A percentile compares a stretch with the other conserved stretches of the same genome.
These are phyloP conservation scores for Drosophila mimetica DNA, from an alignment of 2,888 invertebrate genomes.

Conservation along the genomic window DNA sequence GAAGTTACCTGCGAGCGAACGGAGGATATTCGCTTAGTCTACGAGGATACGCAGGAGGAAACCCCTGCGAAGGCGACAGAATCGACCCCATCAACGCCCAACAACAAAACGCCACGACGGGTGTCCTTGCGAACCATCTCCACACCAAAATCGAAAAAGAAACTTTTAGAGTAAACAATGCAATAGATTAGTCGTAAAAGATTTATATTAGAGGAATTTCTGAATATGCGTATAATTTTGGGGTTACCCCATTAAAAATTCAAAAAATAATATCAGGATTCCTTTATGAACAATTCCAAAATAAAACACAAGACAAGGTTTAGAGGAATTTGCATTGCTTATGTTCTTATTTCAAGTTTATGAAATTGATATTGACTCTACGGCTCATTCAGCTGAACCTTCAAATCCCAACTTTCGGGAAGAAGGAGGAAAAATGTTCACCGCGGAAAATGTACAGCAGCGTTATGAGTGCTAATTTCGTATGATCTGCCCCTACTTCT, in stretches of 20 bases:
- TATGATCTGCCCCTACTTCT: not conserved
- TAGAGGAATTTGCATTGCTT: conserved; percentile 1
- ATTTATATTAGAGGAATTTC: conserved; percentile 6
- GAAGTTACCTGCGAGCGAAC: conserved; percentile 79
- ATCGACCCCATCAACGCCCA: conserved; percentile 65
- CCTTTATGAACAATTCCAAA: conserved; percentile 4
- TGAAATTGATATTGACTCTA: no score
- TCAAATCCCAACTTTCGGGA: no score
- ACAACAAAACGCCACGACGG: conserved; percentile 87
- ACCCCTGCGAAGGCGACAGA: conserved; percentile 18
- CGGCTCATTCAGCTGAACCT: no score
- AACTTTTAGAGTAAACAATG: conserved; percentile 70
- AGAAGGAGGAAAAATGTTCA: not conserved
- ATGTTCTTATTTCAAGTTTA: not conserved
- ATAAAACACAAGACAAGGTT: conserved; percentile 28
- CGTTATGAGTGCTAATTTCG: not conserved
- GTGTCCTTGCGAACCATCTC: conserved; percentile 91
- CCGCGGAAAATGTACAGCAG: not conserved
- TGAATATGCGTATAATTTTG: not conserved
- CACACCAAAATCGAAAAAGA: conserved; percentile 90
- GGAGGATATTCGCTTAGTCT: conserved; percentile 87
- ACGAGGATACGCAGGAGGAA: conserved; percentile 85
- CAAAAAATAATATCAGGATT: no score
- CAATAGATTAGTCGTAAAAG: conserved; percentile 25
- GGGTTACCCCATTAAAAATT: not conserved